These are phyloP conservation scores for Caenorhabditis uteleia DNA, from an alignment of 2,888 invertebrate genomes.

Conservation along the genomic window DNA sequence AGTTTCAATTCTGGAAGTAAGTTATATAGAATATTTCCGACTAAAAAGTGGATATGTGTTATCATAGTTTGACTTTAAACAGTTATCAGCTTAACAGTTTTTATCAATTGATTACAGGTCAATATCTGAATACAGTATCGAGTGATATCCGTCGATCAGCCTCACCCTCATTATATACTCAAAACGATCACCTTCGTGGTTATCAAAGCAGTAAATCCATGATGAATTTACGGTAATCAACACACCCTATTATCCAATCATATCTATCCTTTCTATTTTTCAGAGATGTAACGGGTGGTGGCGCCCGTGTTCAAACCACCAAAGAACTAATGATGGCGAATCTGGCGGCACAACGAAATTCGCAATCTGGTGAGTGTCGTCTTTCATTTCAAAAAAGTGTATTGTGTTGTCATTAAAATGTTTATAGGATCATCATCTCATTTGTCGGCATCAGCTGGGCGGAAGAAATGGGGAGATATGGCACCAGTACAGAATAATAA, in stretches of 20 bases:
- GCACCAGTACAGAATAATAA: conserved; percentile 16
- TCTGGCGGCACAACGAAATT: conserved; percentile 31
- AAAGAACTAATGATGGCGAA: conserved; percentile 41
- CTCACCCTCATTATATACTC: conserved; percentile 21
- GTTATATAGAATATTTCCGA: no score
- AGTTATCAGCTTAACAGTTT: neutral
- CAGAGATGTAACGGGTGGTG: conserved; percentile 33
- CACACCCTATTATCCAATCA: neutral
- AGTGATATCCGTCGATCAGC: conserved; percentile 31
- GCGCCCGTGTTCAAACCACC: conserved; percentile 35
- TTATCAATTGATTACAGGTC: conserved; percentile 8
- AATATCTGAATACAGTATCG: conserved; percentile 16
- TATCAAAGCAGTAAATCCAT: conserved; percentile 44
- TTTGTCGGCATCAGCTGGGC: conserved; percentile 14
- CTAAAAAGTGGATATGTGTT: neutral
- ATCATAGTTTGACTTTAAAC: neutral
- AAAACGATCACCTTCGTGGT: conserved; percentile 15
- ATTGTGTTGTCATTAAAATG: no score
- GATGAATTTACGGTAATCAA: conserved; percentile 44
- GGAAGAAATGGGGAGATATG: conserved; percentile 39
- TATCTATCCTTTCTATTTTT: conserved; percentile 3
- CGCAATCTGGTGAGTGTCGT: conserved; percentile 27
- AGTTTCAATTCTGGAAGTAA: neutral
- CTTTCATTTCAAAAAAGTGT: no score
- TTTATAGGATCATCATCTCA: neutral